Evolutionary conservation across 2,888 invertebrate species (phyloP), one percentile per base, ranked within the genome.

Genomic region (Rosalia funebris): DNA sequence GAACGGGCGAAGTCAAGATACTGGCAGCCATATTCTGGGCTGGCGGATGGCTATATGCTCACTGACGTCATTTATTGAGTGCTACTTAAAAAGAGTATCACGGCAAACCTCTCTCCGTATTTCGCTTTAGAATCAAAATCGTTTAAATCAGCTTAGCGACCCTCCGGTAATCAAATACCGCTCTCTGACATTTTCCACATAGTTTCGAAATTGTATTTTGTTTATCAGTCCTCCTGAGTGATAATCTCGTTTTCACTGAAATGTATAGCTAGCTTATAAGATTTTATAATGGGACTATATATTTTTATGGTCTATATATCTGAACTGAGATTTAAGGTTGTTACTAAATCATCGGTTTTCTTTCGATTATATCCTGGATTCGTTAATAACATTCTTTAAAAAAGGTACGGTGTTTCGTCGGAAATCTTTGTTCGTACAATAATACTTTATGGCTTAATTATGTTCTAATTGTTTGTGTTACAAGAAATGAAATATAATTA

Each of bases 201-300:
- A 77, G 78, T 77, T 76, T 76, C 69, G 73, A 77, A 76, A 77
- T 75, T 77, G 73, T 75, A 76, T 77, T 77, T 73, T 75, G 72
- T 75, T 76, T 76, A 74, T 75, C 75, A 72, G 72, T 72, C 70
- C 71, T 66, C 32, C 34, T 14, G 31, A 47, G 54, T 48, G 44
- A 61, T 64, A 59, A 64, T 64, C 63, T 39, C 19, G 56, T 64
- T 53, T 54, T 48, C 17, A 5, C 46, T 45, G 46, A 46, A 32
- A 46, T 25, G 12, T 25, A 44, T 25, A 56, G 48, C 58, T 62
- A 46, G 48, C 59, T 56, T 64, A 61, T 59, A 45, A 56, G 55
- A 47, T 64, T 64, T 64, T 64, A 61, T 64, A 64, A 64, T 64
- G 54, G 32, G 7, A 3, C 25, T 25, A 34, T 34, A 34, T 34